These are phyloP conservation scores for Dinothrombium tinctorium DNA, from an alignment of 1,140 invertebrate genomes.

Conservation along the genomic window DNA sequence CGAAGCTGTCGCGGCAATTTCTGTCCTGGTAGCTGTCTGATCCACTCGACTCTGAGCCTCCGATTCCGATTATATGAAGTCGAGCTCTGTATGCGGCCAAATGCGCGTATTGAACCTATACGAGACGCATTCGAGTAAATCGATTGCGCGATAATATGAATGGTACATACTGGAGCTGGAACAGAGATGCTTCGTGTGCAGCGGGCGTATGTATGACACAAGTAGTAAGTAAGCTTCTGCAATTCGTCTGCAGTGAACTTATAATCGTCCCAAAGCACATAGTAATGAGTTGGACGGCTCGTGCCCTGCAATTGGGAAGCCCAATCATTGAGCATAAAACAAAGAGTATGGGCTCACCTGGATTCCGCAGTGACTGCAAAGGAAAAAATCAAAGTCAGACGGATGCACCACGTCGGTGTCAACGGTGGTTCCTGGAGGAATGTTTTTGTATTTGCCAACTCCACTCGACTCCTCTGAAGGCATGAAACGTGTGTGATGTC, in stretches of 20 bases:
- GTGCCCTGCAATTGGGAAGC: too few species aligned
- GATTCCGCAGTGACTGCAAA: constrained; percentile 32
- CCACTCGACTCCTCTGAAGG: constrained; percentile 16
- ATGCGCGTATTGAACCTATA: constrained; percentile 18
- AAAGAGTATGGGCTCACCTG: too few species aligned
- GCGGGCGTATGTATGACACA: constrained; percentile 15
- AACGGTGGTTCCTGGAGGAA: constrained; percentile 58
- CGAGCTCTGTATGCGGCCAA: constrained; percentile 17
- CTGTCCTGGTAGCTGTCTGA: too few species aligned
- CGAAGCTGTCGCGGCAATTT: too few species aligned
- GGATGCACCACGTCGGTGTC: constrained; percentile 57
- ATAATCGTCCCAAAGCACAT: constrained; percentile 14
- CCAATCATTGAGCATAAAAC: too few species aligned
- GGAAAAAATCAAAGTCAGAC: constrained; percentile 48
- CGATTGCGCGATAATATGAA: too few species aligned
- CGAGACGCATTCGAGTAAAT: too few species aligned
- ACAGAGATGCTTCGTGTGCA: constrained; percentile 16
- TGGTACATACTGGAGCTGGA: constrained; percentile 16
- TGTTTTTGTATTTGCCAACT: constrained; percentile 29
- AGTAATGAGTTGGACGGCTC: constrained; percentile 13
- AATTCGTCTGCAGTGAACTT: constrained; percentile 13
- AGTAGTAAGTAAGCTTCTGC: constrained; percentile 15
- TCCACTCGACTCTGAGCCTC: too few species aligned
- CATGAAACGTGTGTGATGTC: constrained; percentile 9
- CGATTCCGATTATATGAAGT: too few species aligned